Evolutionary conservation across 2,797 vertebrate genomes (phyloP).

Genomic region (Scleropages formosus): DNA sequence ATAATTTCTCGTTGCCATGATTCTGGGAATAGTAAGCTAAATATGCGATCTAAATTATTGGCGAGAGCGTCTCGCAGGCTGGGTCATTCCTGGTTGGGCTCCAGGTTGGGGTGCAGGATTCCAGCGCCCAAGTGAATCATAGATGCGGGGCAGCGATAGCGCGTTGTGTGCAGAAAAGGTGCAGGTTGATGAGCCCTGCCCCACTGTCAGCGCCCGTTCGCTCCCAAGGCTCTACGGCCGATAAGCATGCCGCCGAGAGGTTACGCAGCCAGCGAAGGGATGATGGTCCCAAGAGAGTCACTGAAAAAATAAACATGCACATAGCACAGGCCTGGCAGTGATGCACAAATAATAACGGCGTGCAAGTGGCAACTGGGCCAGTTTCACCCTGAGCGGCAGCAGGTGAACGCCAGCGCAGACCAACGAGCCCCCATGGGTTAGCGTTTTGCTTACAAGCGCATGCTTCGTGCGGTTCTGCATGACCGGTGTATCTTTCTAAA

Average conservation of each 20-base stretch:
- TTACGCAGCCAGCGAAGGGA: background rate
- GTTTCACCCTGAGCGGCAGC: background rate
- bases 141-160: background rate
- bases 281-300: conserved; percentile 1
- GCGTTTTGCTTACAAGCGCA: too few relatives aligned
- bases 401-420: background rate
- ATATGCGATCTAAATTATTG: too few relatives aligned
- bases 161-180: conserved; percentile 1
- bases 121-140: background rate
- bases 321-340: background rate
- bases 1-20: too few relatives aligned
- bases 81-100: background rate
- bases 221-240: background rate
- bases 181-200: background rate
- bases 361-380: background rate
- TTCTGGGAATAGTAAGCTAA: too few relatives aligned
- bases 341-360: background rate
- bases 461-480: too few relatives aligned
- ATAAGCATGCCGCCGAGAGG: background rate
- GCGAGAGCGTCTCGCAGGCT: background rate
- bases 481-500: too few relatives aligned
- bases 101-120: background rate
- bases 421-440: background rate
- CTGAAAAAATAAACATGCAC: conserved; percentile 19
- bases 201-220: background rate